These are phyloP conservation scores for Saxidomus purpurata DNA, from an alignment of 1,140 invertebrate genomes.

Conservation along the genomic window DNA sequence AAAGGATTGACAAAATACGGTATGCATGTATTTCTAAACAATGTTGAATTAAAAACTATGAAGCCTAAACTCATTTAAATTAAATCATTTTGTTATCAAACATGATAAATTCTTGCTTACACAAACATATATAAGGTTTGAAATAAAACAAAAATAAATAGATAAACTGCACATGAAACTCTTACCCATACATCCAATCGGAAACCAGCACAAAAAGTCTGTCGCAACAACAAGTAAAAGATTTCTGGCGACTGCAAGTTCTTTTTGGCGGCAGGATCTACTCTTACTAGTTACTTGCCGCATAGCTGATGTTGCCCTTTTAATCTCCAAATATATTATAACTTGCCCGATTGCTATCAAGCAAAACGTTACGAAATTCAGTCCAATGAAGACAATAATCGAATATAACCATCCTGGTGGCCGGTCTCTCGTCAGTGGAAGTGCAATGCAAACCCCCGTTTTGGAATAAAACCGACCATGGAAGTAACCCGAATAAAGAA, in stretches of 20 bases:
- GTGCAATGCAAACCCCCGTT: slow-evolving; percentile 62
- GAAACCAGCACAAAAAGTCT: slow-evolving; percentile 75
- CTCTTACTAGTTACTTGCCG: background rate
- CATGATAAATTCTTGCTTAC: too few species aligned
- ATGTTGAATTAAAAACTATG: too few species aligned
- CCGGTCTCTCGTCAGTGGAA: slow-evolving; percentile 59
- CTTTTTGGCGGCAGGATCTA: background rate
- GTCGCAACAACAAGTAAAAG: slow-evolving; percentile 66
- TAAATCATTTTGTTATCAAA: too few species aligned
- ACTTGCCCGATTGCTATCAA: background rate
- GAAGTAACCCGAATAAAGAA: slow-evolving; percentile 33
- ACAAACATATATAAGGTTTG: too few species aligned
- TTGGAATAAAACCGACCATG: slow-evolving; percentile 62
- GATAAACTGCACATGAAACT: too few species aligned
- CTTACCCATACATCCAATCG: slow-evolving; percentile 71
- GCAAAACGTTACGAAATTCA: slow-evolving; percentile 59
- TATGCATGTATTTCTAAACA: too few species aligned
- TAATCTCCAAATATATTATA: background rate
- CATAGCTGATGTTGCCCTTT: slow-evolving; percentile 5
- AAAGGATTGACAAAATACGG: too few species aligned
- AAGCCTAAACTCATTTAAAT: too few species aligned
- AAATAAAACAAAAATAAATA: too few species aligned
- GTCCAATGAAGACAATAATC: slow-evolving; percentile 26
- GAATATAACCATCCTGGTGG: slow-evolving; percentile 35
- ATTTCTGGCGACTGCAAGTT: slow-evolving; percentile 65